These are phyloP conservation scores for Morpho deidamia DNA, from an alignment of 2,888 invertebrate species.

Conservation along the genomic window DNA sequence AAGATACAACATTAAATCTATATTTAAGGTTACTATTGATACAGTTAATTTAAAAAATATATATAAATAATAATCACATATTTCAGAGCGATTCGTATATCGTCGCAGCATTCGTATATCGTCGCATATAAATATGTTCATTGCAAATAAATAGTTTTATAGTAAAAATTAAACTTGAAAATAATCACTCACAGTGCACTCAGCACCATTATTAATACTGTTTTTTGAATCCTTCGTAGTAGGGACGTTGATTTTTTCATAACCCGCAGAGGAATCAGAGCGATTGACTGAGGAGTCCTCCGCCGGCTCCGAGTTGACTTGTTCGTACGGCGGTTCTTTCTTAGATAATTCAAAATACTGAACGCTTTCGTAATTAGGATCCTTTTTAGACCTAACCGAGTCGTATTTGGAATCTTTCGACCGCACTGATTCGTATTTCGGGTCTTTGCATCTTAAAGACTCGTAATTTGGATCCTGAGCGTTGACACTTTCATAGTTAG, in stretches of 20 bases:
- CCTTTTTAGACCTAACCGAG: slow-evolving; percentile 75
- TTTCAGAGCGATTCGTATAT: not conserved
- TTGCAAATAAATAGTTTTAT: slow-evolving; percentile 8
- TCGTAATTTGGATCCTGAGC: slow-evolving; percentile 83
- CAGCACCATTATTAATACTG: slow-evolving; percentile 65
- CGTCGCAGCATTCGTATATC: not conserved
- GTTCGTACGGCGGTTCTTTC: slow-evolving; percentile 84
- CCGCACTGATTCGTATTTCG: slow-evolving; percentile 85
- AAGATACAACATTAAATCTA: slow-evolving; percentile 61
- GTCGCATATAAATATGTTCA: not conserved
- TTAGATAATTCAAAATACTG: slow-evolving; percentile 81
- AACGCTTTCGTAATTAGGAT: slow-evolving; percentile 91
- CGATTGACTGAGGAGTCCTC: slow-evolving; percentile 43
- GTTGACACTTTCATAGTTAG: slow-evolving; percentile 85
- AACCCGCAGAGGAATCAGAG: slow-evolving; percentile 63
- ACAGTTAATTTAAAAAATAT: slow-evolving; percentile 41
- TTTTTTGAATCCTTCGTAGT: slow-evolving; percentile 48
- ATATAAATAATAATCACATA: slow-evolving; percentile 58
- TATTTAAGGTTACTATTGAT: slow-evolving; percentile 57
- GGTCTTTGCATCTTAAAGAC: slow-evolving; percentile 80
- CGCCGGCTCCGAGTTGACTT: slow-evolving; percentile 61
- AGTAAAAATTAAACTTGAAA: slow-evolving; percentile 58
- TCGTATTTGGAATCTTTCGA: slow-evolving; percentile 75
- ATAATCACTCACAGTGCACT: slow-evolving; percentile 64
- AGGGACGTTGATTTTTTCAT: slow-evolving; percentile 62